A percentile compares a stretch with the other conserved stretches of the same genome.
phyloP scores from a whole-genome alignment of 1,140 invertebrate species.

The Danaus plexippus region DNA sequence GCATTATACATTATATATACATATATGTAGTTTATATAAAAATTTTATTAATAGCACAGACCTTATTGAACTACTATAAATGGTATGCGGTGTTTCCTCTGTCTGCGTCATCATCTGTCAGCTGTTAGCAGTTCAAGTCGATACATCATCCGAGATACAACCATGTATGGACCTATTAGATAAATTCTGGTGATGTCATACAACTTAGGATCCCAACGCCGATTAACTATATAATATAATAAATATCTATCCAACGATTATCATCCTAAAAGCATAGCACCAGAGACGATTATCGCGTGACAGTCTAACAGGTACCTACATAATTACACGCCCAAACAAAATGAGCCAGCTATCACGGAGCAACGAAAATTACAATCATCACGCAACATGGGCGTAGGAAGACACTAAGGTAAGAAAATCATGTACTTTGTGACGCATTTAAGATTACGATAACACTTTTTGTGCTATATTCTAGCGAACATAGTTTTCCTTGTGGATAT shows the following conservation, averaged over 20 bases:
- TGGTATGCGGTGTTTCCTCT: constrained; percentile 13
- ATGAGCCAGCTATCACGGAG: constrained; percentile 45
- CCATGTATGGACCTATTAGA: constrained; percentile 54
- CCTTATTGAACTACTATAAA: constrained; percentile 10
- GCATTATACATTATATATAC: too few relatives aligned
- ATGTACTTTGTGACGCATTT: constrained; percentile 18
- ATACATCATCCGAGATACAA: constrained; percentile 55
- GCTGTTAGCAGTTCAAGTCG: constrained; percentile 43
- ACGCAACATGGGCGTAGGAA: constrained; percentile 48
- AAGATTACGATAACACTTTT: not conserved
- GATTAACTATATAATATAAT: constrained; percentile 6
- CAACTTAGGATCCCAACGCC: constrained; percentile 22
- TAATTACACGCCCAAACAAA: constrained; percentile 54
- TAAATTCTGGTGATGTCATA: constrained; percentile 56
- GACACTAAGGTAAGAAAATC: constrained; percentile 43
- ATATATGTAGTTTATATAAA: too few relatives aligned
- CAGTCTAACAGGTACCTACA: constrained; percentile 25
- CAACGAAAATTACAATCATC: constrained; percentile 55
- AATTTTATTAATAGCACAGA: too few relatives aligned
- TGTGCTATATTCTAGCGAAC: constrained; percentile 5
- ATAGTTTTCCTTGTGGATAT: not conserved
- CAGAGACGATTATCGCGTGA: constrained; percentile 24
- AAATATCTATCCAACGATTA: not conserved
- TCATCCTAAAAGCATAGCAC: constrained; percentile 1
- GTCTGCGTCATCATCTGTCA: constrained; percentile 46